Base-by-base conservation (phyloP, 2,888 invertebrate species). In the Folsomia candida region DNA sequence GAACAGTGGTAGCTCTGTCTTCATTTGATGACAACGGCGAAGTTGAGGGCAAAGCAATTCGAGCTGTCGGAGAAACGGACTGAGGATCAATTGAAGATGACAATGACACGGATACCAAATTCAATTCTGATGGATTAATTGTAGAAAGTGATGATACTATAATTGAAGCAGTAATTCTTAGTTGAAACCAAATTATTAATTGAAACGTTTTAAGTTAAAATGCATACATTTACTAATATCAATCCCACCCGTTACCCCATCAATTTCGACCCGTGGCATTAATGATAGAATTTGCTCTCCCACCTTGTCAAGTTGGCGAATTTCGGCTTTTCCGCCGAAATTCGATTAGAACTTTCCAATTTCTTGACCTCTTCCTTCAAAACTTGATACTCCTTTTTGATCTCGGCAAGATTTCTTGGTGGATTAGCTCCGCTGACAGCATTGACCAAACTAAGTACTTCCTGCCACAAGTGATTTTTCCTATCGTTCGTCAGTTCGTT, bases 231-330 rank as follows among this genome's bases (percentile, higher is more conserved):
- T 47, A 18, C 47, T 47, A 11, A 18, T 11, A 47, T 73, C 73
- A 1, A 73, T 62, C 25, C 73, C 73, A 9, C 73, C 73, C 1
- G 2, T 2, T 18, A 73, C 58, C n/a, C 73, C 73, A 14, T 24
- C 18, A 3, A 71, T 63, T 1, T 51, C 28, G 11, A 26, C 65
- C 9, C 25, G 2, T 0, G 68, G 61, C 0, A 73, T 47, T 11
- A 51, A 24, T 9, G 51, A 4, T 9, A 59, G 1, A 4, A 71
- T 28, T 0, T 62, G 62, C 26, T 65, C 22, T 26, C 68, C 51
- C 0, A 51, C 59, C 14, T 22, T 14, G 4, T 29, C 26, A 28
- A 69, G 27, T 18, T 14, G 9, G 2, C 1, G 26, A 20, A 54
- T 20, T 1, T 59, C 37, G 0, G 71, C 27, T 14, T 26, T 1